These are phyloP conservation scores for Adoxophyes honmai DNA, from an alignment of 1,140 invertebrate species.

Conservation along the genomic window DNA sequence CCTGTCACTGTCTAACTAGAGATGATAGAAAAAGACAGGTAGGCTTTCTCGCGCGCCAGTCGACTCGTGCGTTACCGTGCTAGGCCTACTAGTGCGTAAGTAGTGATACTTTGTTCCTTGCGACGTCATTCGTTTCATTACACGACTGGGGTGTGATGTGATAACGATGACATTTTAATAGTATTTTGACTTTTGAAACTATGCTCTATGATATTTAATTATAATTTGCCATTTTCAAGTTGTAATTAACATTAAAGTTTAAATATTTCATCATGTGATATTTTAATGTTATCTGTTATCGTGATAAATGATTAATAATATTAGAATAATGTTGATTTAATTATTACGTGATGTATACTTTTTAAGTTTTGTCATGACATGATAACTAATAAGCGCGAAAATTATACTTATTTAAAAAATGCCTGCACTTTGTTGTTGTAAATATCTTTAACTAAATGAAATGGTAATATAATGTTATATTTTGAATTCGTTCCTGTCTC, in stretches of 20 bases:
- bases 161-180: slow-evolving; percentile 2
- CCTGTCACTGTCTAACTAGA: no score
- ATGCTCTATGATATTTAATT: slow-evolving; percentile 26
- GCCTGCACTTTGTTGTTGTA: slow-evolving; percentile 52
- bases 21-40: no score
- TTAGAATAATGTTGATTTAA: slow-evolving; percentile 61
- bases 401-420: slow-evolving; percentile 35
- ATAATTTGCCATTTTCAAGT: slow-evolving; percentile 51
- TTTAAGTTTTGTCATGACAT: slow-evolving; percentile 67
- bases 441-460: slow-evolving; percentile 33
- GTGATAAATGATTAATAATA: slow-evolving; percentile 60
- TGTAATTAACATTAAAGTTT: slow-evolving; percentile 49
- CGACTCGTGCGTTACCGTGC: no score
- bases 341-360: slow-evolving; percentile 26
- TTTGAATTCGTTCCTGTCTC: neutral
- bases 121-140: slow-evolving; percentile 15
- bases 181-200: slow-evolving; percentile 1
- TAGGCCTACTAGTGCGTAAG: no score
- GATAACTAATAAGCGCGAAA: slow-evolving; percentile 36
- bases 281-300: slow-evolving; percentile 73
- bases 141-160: neutral
- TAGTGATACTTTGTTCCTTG: slow-evolving; percentile 27
- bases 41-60: neutral
- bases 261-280: slow-evolving; percentile 71
- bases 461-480: slow-evolving; percentile 15